Base-by-base conservation (phyloP, 2,113 vertebrate genomes). In the Morone chrysops region DNA sequence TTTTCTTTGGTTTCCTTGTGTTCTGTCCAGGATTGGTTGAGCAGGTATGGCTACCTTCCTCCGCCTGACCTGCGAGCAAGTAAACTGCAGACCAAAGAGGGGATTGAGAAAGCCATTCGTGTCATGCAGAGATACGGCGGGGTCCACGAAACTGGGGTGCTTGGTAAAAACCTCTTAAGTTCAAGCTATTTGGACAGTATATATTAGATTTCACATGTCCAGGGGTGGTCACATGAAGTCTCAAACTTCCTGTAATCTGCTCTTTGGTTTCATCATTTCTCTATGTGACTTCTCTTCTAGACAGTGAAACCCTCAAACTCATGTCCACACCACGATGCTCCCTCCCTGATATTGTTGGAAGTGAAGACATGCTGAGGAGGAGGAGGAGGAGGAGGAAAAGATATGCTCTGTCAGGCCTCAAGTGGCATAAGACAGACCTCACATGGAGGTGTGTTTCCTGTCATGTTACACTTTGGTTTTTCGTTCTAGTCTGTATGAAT, bases 111-210 rank as follows among this genome's bases (percentile, higher is more conserved):
- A 13, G 97, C 97, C 0, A 89, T 98, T 57, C 95, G 91, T 10
- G 87, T 93, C 25, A 97, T 98, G 97, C 97, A 98, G 89, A 92
- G 96, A 73, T 97, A 96, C 4, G 97, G 96, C 0, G 96, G 97
- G 1, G 67, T 98, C 60, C 87, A 59, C 0, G 95, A 95, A 72
- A 98, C 95, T 0, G 97, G 97, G 1, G 0, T 75, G 36, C 86
- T 98, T 5, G 97, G 97, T 97, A 96, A 90, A 36, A 45, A 20
- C 62, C 16, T 60, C 65, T 72, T 8, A 12, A 38, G n/a, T 62
- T 47, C 17, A 8, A 59, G 51, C 41, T 48, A 31, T 70, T 18
- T 68, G 5, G 7, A 38, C 13, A 61, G 38, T 4, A 16, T 31
- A 3, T 18, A 5, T 48, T 25, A 62, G 17, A 41, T 59, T 60